Base-by-base conservation (phyloP, 2,797 vertebrate genomes). In the Aldrovandia affinis region DNA sequence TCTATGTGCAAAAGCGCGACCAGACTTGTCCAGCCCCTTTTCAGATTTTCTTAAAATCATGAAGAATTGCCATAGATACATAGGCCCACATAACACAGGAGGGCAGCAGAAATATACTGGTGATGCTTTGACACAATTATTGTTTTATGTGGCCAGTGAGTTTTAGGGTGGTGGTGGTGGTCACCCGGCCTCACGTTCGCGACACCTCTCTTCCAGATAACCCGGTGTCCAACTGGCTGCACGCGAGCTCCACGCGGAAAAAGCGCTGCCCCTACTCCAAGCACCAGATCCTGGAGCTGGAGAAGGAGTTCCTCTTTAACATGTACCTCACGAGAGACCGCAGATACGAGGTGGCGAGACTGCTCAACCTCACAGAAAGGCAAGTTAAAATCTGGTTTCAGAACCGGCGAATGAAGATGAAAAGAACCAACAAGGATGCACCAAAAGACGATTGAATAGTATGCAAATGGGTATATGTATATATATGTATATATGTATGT, bases 361-460 rank as follows among this genome's bases (percentile, higher is more conserved):
- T 96, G 86, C 93, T 99, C 83, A 98, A 97, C 92, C 95, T 99
- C 91, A 98, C 98, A 1, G 98, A 99, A 92, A 97, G 98, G 96
- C 98, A 99, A 96, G 97, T 99, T 92, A 99, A 99, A 95, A 99
- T 99, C 91, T 99, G 98, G 98, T 99, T 99, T 94, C 98, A 99
- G 92, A 99, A 99, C 91, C 96, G 98, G 90, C 96, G 97, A 91
- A 99, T 99, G 98, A 99, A 99, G 96, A 98, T 99, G 98, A 99
- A 99, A 96, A 99, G 98, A 94, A 98, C 98, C 94, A 99, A 98
- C 94, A 98, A 98, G 92, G 97, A 99, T 85, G 93, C 95, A 87
- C 95, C 96, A 1, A 98, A 98, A 92, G 97, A 98, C 1, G 96
- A 96, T 87, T 96, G 91, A 96, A 70, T 83, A 92, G 91, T 25